Evolutionary conservation across 2,888 invertebrate species (phyloP).

Genomic region (Dorcus parallelipipedus): DNA sequence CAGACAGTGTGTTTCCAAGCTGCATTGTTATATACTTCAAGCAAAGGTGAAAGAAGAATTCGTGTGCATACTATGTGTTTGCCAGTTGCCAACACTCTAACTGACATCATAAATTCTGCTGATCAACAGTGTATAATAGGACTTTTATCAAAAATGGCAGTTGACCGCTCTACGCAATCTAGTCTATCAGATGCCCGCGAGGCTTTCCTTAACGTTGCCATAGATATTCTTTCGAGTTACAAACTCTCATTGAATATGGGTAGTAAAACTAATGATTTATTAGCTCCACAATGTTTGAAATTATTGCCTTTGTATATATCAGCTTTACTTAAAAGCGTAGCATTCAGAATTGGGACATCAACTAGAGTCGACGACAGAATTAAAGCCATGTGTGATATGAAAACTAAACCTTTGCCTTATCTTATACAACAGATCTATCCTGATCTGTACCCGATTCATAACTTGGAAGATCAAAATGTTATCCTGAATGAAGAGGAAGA

Average conservation of each 20-base stretch:
- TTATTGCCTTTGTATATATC: slow-evolving; percentile 86
- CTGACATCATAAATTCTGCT: slow-evolving; percentile 83
- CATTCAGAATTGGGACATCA: slow-evolving; percentile 84
- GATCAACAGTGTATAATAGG: slow-evolving; percentile 93
- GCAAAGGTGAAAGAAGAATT: slow-evolving; percentile 93
- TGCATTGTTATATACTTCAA: slow-evolving; percentile 93
- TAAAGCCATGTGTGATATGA: slow-evolving; percentile 90
- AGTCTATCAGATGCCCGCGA: slow-evolving; percentile 92
- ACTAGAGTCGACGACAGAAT: slow-evolving; percentile 92
- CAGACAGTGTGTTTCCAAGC: slow-evolving; percentile 96
- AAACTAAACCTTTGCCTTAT: slow-evolving; percentile 75
- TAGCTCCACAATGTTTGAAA: slow-evolving; percentile 73
- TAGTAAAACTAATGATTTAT: slow-evolving; percentile 58
- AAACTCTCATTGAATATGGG: slow-evolving; percentile 64
- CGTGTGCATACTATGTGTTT: slow-evolving; percentile 96
- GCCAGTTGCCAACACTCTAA: slow-evolving; percentile 80
- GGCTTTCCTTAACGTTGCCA: slow-evolving; percentile 91
- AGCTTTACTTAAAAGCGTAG: slow-evolving; percentile 84
- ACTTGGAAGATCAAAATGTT: slow-evolving; percentile 51
- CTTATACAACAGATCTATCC: slow-evolving; percentile 88
- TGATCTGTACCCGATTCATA: slow-evolving; percentile 84
- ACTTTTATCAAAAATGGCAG: slow-evolving; percentile 95
- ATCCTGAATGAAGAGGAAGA: slow-evolving; percentile 41
- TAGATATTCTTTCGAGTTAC: slow-evolving; percentile 81
- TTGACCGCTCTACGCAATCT: slow-evolving; percentile 83